Percentiles rank a stretch among this genome's conserved stretches.
Conservation (phyloP, 2,113 vertebrate species). For the Blennius ocellaris region DNA sequence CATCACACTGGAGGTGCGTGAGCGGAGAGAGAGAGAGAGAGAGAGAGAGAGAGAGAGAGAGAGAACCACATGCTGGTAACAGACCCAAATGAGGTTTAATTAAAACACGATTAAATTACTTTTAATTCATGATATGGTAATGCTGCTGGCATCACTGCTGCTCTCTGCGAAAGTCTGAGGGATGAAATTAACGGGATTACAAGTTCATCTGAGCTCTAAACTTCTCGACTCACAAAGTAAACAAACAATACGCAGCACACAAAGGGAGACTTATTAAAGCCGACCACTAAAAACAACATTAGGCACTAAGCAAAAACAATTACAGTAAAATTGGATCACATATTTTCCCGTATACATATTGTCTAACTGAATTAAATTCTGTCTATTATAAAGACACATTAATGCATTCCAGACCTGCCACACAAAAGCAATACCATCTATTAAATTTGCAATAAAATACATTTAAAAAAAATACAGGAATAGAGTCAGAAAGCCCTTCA, state of each 20-base stretch:
- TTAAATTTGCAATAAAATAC: neutral
- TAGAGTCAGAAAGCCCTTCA: neutral
- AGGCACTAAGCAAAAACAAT: neutral
- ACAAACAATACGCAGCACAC: constrained; percentile 25
- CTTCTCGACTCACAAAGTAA: constrained; percentile 26
- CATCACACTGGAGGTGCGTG: too few species aligned
- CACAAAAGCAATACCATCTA: neutral
- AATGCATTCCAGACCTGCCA: neutral
- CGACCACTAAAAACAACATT: neutral
- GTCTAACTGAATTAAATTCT: neutral
- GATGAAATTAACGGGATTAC: constrained; percentile 57
- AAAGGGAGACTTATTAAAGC: neutral
- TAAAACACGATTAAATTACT: constrained; percentile 61
- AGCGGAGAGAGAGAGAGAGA: too few species aligned
- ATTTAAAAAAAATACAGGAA: neutral
- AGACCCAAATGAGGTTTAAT: constrained; percentile 66
- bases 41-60: neutral
- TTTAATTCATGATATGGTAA: constrained; percentile 64
- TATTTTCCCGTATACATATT: neutral
- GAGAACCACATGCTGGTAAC: constrained; percentile 24
- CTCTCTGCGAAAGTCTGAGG: constrained; percentile 36
- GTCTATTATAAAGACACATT: too few species aligned
- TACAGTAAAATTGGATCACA: neutral
- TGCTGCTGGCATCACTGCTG: constrained; percentile 47
- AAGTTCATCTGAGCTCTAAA: constrained; percentile 54